phyloP scores from a whole-genome alignment of 2,113 vertebrate species.

The Haemorhous mexicanus region DNA sequence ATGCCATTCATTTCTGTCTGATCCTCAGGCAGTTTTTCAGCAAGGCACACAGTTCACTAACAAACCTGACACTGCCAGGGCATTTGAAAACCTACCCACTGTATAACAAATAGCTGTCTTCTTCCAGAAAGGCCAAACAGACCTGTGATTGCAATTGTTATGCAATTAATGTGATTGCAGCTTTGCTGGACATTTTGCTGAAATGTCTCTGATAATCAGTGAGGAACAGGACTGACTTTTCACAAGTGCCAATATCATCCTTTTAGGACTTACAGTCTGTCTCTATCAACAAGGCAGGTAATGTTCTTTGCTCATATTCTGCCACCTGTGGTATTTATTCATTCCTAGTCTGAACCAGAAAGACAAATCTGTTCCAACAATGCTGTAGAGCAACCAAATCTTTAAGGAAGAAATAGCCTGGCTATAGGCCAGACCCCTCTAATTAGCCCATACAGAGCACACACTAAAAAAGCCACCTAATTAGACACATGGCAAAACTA shows the following conservation, averaged over 20 bases:
- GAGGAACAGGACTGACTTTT: conserved; percentile 25
- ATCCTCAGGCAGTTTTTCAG: not conserved
- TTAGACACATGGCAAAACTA: conserved; percentile 6
- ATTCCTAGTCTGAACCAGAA: not conserved
- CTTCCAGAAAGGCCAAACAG: conserved; percentile 27
- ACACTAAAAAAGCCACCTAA: conserved; percentile 27
- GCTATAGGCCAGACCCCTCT: conserved; percentile 7
- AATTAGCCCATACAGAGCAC: conserved; percentile 16
- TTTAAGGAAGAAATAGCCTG: conserved; percentile 31
- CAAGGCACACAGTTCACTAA: not conserved
- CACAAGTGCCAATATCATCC: conserved; percentile 1
- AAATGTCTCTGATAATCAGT: conserved; percentile 24
- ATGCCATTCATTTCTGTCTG: not conserved
- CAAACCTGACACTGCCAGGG: not conserved
- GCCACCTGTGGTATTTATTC: conserved; percentile 35
- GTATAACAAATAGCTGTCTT: conserved; percentile 11
- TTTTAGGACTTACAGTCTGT: not conserved
- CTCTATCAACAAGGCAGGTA: conserved; percentile 33
- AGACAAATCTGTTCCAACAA: conserved; percentile 30
- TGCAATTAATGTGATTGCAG: conserved; percentile 47
- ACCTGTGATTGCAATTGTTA: conserved; percentile 37
- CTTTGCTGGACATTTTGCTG: conserved; percentile 32
- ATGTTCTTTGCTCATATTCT: not conserved
- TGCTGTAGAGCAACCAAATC: not conserved
- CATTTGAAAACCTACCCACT: not conserved